Evolutionary conservation across 2,113 vertebrate species (phyloP), one percentile per base, ranked within the genome.

Genomic region (Eonycteris spelaea): DNA sequence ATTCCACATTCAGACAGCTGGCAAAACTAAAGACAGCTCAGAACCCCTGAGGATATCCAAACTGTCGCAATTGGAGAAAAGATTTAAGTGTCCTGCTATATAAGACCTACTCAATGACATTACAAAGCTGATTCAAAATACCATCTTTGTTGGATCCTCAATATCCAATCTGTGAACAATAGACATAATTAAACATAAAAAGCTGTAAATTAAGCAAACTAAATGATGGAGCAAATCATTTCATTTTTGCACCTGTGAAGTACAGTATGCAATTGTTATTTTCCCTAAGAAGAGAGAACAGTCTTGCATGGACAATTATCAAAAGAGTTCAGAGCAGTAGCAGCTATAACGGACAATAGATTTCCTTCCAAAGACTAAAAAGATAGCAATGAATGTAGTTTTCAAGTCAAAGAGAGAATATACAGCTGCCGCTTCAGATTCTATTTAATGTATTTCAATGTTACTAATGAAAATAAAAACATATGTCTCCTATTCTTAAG

Each of bases 111-210:
- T 97, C 96, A 97, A 90, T 97, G 93, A 97, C 95, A 97, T 95
- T 98, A 79, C 92, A 96, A 93, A 90, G 96, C 95, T 93, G 83
- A 93, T 96, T 97, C 86, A 95, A 97, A 97, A 96, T 95, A 92
- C 35, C 75, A 80, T 80, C 87, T 82, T 68, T 97, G n/a, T 77
- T 89, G 94, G 90, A 94, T 57, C 48, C 48, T 91, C 80, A 96
- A 68, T 90, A 98, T 85, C 79, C 97, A 98, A 95, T 97, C 94
- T 97, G 98, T 96, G 85, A 97, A 96, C 79, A 98, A 95, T 91
- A 94, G 10, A 96, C 73, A n/a, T 93, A 97, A 98, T 97, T 98
- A 97, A 97, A 97, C 94, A 96, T 83, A 97, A 96, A 97, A 97
- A 92, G 74, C 94, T 97, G 93, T 94, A 97, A 97, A 97, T 96